These are phyloP conservation scores for Sebastes schlegelii DNA, from an alignment of 2,113 vertebrate species.

Conservation along the genomic window DNA sequence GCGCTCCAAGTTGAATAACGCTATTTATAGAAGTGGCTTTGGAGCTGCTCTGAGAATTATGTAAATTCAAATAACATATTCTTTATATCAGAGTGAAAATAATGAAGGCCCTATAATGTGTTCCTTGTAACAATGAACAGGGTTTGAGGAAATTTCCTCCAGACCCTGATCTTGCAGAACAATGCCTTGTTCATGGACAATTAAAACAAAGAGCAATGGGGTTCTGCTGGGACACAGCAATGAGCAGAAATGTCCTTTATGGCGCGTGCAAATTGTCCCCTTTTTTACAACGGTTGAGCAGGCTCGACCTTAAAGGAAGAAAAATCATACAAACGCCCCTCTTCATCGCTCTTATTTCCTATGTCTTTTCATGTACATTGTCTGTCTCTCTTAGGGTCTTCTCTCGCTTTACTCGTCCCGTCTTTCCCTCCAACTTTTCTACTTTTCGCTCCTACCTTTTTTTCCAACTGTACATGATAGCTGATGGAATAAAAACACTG, in stretches of 20 bases:
- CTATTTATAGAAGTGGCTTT: conserved; percentile 80
- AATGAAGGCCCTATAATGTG: conserved; percentile 79
- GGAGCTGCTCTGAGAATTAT: conserved; percentile 72
- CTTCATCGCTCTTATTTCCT: conserved; percentile 53
- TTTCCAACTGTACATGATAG: conserved; percentile 20
- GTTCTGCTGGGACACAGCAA: conserved; percentile 70
- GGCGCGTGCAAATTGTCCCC: conserved; percentile 77
- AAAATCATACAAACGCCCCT: conserved; percentile 46
- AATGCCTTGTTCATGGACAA: conserved; percentile 82
- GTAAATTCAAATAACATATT: conserved; percentile 82
- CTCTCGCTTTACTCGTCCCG: neutral
- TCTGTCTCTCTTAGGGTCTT: conserved; percentile 14
- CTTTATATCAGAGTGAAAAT: conserved; percentile 76
- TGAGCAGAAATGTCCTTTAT: conserved; percentile 80
- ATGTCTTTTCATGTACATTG: conserved; percentile 28
- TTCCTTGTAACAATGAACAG: conserved; percentile 74
- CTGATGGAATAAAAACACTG: conserved; percentile 21
- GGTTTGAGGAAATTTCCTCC: conserved; percentile 72
- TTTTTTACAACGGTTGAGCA: conserved; percentile 67
- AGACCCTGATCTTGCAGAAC: conserved; percentile 77
- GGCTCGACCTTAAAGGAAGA: conserved; percentile 69
- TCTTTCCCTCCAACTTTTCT: conserved; percentile 11
- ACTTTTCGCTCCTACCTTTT: conserved; percentile 16
- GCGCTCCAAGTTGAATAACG: conserved; percentile 72
- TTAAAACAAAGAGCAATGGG: conserved; percentile 81